These are phyloP conservation scores for Diacarnus erythraeanus DNA, from an alignment of 37 sponge, comb jelly and placozoan species.

Conservation along the genomic window DNA sequence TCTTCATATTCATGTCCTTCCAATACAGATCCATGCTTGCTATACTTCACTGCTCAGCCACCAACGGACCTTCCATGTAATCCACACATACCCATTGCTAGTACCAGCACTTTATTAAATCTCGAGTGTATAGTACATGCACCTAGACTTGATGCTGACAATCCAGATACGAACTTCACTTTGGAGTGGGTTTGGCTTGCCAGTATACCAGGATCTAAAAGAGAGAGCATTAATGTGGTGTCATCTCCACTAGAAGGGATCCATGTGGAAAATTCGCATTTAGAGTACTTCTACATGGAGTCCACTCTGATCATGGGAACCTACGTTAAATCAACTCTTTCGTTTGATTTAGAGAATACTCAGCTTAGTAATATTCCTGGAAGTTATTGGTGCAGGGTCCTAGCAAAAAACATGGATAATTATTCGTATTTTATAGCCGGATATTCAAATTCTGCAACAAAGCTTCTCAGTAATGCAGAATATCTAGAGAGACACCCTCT, in stretches of 20 bases:
- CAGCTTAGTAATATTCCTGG: not conserved
- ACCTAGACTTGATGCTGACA: not conserved
- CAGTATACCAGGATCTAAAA: not conserved
- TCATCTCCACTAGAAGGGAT: not conserved
- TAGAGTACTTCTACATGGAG: not conserved
- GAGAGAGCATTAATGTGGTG: not conserved
- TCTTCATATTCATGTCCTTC: not conserved
- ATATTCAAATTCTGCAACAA: not conserved
- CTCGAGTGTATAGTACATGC: not conserved
- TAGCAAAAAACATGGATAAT: not conserved
- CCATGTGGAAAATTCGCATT: not conserved
- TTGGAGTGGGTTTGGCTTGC: not conserved
- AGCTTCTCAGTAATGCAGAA: not conserved
- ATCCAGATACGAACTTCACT: constrained; percentile 3
- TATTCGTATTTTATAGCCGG: not conserved
- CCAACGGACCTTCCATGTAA: constrained; percentile 12
- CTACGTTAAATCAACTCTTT: constrained; percentile 7
- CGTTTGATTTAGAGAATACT: not conserved
- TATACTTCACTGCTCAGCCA: constrained; percentile 33
- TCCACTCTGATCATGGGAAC: not conserved
- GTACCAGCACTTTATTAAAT: not conserved
- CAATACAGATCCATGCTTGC: not conserved
- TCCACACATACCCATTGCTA: not conserved
- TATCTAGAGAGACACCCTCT: not conserved
- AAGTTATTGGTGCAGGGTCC: not conserved